Evolutionary conservation across 2,797 vertebrate species (phyloP), one percentile per base, ranked within the genome.

Genomic region (Xiphorhynchus erythropygius): DNA sequence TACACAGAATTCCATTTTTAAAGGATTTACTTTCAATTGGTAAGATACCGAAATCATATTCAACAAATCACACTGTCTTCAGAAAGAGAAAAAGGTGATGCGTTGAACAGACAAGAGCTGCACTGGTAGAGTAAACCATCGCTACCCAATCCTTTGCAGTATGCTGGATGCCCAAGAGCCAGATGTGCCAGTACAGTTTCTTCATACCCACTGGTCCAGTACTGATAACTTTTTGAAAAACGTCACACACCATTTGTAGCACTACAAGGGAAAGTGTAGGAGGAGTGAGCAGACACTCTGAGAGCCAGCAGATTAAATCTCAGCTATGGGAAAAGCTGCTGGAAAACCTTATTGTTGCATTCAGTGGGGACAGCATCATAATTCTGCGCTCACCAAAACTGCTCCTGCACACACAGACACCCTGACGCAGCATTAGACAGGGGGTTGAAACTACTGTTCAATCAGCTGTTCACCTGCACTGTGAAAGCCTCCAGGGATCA

Each of bases 1-100:
- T 86, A 81, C 37, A 57, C 3, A 67, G 69, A 93, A 78, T 30
- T 73, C 74, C 1, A 47, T 59, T 86, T 82, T 84, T 84, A 67
- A 90, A 77, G 2, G 1, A 78, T 79, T 86, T 47, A 30, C 32
- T 89, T 75, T 64, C 13, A 73, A 81, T 91, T 78, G 60, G 35
- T 73, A 92, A 87, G 65, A 82, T 46, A 83, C 82, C 95, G 76
- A 91, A 95, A 91, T 88, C 25, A 63, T 47, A 91, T 82, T 94
- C 91, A 85, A 39, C 28, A 96, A 85, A 74, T 84, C 60, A 39
- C 41, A 25, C 50, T 68, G n/a, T 44, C 52, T 85, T 37, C 62
- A 77, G n/a, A 24, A 62, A 81, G 18, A 52, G 46, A 60, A 23
- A 65, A 73, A 52, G 44, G 28, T n/a, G 46, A 37, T n/a, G 37